phyloP scores from a whole-genome alignment of 2,113 vertebrate genomes.

The Hiodon alosoides region DNA sequence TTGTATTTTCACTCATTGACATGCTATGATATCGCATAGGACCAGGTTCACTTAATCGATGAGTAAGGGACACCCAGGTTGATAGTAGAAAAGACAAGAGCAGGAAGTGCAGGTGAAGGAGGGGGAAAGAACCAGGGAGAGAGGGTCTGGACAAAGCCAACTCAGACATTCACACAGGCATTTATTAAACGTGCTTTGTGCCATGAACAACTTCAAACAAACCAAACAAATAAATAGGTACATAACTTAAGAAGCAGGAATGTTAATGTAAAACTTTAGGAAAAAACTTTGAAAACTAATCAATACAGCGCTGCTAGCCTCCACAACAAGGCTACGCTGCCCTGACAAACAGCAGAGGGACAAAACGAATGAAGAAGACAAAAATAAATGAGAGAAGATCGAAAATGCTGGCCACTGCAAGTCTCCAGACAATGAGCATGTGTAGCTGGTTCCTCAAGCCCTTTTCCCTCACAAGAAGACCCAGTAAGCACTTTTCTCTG shows the following conservation, averaged over 20 bases:
- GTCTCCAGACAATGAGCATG: slow-evolving; percentile 70
- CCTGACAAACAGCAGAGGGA: slow-evolving; percentile 41
- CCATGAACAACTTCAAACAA: no score
- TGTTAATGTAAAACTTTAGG: slow-evolving; percentile 34
- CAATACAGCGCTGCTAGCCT: slow-evolving; percentile 49
- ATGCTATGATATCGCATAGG: slow-evolving; percentile 46
- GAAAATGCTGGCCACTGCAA: slow-evolving; percentile 72
- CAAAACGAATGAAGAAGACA: slow-evolving; percentile 62
- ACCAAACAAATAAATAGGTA: not conserved
- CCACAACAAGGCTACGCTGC: slow-evolving; percentile 37
- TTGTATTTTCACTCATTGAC: slow-evolving; percentile 50
- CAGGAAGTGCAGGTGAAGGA: not conserved
- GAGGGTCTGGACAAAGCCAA: not conserved
- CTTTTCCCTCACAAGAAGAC: slow-evolving; percentile 62
- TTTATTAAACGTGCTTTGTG: no score
- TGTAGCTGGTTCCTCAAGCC: slow-evolving; percentile 65
- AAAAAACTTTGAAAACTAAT: slow-evolving; percentile 56
- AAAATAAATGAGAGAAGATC: slow-evolving; percentile 52
- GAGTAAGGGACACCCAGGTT: slow-evolving; percentile 34
- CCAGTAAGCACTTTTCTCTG: slow-evolving; percentile 71
- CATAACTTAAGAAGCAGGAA: slow-evolving; percentile 21
- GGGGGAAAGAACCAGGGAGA: slow-evolving; percentile 1
- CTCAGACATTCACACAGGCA: no score
- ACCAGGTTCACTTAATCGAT: slow-evolving; percentile 39
- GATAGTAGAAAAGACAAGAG: slow-evolving; percentile 22